Base-by-base conservation (phyloP, 2,888 invertebrate species). In the Congeria kusceri region DNA sequence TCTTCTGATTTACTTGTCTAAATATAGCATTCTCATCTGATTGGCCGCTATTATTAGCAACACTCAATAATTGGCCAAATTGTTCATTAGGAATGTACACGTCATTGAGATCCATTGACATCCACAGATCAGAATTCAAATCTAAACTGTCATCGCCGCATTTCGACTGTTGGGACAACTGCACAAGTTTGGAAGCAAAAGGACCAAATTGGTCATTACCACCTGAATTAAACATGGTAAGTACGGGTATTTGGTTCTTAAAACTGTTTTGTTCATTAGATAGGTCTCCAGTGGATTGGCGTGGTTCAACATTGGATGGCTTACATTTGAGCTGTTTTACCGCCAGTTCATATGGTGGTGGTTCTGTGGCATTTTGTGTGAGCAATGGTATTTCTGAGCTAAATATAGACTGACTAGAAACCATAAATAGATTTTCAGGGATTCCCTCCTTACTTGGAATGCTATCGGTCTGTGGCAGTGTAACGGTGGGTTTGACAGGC, bases 401-500 rank as follows among this genome's bases (percentile, higher is more conserved):
- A 13, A 56, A 2, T 3, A 46, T 46, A 20, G 32, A 25, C n/a
- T 68, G 65, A 62, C 65, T 77, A n/a, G 59, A 44, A 57, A 76
- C 76, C 56, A 73, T 25, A 32, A 39, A 75, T 39, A 72, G 58
- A 61, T 58, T 65, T 49, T 58, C 25, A 27, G 53, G 28, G n/a
- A 15, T 63, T 44, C 53, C 56, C n/a, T 25, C 66, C 13, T 59
- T 39, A 18, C 28, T 68, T 32, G 49, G 44, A 53, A 61, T 57
- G 39, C 47, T 32, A n/a, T 64, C 49, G 1, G 64, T 75, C 70
- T 68, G 77, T 9, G 91, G 89, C 18, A 89, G 68, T 2, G 90
- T 89, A 5, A 89, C 90, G 20, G 84, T 81, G 15, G 91, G 91
- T 62, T 85, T 85, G 9, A 91, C 88, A 7, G 90, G 88, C 11